These are phyloP conservation scores for Blastobasis adustella DNA, from an alignment of 2,888 invertebrate species.

Conservation along the genomic window DNA sequence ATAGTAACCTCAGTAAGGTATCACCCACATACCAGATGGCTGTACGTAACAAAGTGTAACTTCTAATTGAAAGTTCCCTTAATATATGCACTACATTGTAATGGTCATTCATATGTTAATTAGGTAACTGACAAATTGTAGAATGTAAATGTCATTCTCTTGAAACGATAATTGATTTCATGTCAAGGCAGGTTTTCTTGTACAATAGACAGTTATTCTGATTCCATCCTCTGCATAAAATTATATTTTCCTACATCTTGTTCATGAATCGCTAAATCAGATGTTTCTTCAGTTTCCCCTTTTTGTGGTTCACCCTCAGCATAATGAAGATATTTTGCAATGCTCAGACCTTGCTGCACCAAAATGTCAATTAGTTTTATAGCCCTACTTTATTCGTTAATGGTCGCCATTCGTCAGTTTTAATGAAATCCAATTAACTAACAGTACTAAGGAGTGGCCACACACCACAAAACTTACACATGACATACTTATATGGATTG, in stretches of 20 bases:
- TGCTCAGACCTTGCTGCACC: conserved; percentile 22
- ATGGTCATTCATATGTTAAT: not conserved
- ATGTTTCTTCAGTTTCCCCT: too few relatives aligned
- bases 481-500: too few relatives aligned
- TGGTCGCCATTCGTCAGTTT: conserved; percentile 30
- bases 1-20: conserved; percentile 27
- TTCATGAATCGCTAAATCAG: too few relatives aligned
- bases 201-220: not conserved
- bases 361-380: conserved; percentile 17
- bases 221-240: not conserved
- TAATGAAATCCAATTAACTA: conserved; percentile 44
- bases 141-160: not conserved
- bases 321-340: conserved; percentile 15
- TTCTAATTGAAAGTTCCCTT: too few relatives aligned
- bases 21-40: conserved; percentile 29
- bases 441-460: conserved; percentile 8
- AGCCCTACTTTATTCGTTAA: conserved; percentile 27
- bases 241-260: too few relatives aligned
- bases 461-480: not conserved
- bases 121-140: not conserved
- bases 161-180: not conserved
- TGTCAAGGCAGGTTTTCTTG: not conserved
- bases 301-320: too few relatives aligned
- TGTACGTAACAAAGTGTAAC: too few relatives aligned
- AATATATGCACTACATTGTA: not conserved